Percentiles rank a stretch among this genome's conserved stretches.
Conservation (phyloP, 2,113 vertebrate species). For the Hypomesus transpacificus region DNA sequence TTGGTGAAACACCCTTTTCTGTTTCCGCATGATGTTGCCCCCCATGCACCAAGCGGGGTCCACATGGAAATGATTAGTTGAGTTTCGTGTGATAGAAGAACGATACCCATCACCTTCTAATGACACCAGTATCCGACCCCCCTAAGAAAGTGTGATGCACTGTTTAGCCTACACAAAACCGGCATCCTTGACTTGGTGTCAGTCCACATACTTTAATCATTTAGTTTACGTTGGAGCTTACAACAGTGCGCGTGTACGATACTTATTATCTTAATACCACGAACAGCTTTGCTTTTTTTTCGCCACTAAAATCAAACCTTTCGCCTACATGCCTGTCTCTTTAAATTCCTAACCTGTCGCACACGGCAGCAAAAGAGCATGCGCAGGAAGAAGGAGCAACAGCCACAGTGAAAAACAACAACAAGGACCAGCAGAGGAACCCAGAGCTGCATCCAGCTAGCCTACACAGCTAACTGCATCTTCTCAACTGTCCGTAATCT, state of each 20-base stretch:
- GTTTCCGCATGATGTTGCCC: no score
- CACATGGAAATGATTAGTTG: no score
- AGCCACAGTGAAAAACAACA: constrained; percentile 71
- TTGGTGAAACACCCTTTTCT: background rate
- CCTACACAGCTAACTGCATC: background rate
- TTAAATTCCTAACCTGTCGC: constrained; percentile 2
- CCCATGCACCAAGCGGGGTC: no score
- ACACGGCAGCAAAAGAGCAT: constrained; percentile 48
- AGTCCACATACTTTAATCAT: no score
- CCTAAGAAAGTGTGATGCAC: no score
- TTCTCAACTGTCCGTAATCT: background rate
- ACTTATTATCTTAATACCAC: background rate
- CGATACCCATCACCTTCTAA: no score
- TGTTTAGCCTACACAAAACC: no score
- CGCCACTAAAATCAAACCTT: background rate
- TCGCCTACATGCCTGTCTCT: background rate
- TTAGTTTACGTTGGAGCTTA: no score
- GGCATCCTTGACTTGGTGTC: no score
- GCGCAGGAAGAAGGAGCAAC: constrained; percentile 51
- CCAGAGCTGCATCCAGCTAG: constrained; percentile 46
- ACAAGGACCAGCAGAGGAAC: constrained; percentile 47
- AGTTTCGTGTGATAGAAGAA: no score
- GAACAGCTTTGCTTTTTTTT: background rate
- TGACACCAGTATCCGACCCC: no score
- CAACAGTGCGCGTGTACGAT: no score